A percentile compares a stretch with the other conserved stretches of the same genome.
Evolutionary conservation across 1,140 invertebrate genomes (phyloP).

Genomic region (Drosophila sturtevanti): DNA sequence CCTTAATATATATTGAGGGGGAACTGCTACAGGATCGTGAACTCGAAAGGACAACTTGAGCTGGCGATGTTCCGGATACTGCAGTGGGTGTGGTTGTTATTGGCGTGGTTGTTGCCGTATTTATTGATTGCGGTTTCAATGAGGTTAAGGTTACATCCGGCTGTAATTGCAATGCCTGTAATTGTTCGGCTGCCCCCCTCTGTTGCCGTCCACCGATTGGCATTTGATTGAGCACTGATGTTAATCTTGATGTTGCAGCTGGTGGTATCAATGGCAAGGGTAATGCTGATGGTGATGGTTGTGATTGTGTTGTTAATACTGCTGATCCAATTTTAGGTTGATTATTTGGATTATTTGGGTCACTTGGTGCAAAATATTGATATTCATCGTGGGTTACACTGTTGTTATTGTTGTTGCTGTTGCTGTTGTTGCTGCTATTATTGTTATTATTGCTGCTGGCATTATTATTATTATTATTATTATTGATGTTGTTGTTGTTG

Average conservation of each 20-base stretch:
- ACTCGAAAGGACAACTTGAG: constrained; percentile 41
- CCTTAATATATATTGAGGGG: constrained; percentile 78
- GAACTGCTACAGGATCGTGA: constrained; percentile 72
- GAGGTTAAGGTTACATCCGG: constrained; percentile 63
- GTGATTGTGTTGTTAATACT: constrained; percentile 17
- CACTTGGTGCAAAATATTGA: constrained; percentile 78
- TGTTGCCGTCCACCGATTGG: constrained; percentile 51
- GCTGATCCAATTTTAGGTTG: constrained; percentile 21
- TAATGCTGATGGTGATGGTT: background rate
- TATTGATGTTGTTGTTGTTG: background rate
- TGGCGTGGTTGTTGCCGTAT: background rate
- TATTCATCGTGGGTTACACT: constrained; percentile 66
- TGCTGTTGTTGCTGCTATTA: constrained; percentile 34
- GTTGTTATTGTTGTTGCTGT: constrained; percentile 57
- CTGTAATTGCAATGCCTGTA: constrained; percentile 63
- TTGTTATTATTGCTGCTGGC: constrained; percentile 22
- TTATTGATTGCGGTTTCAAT: constrained; percentile 19
- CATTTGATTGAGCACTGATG: constrained; percentile 44
- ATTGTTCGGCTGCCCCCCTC: constrained; percentile 44
- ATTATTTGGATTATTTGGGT: constrained; percentile 79
- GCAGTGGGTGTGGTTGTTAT: constrained; percentile 3
- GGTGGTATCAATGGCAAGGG: background rate
- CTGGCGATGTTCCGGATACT: background rate
- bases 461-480: background rate
- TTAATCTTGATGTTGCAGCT: background rate